Conservation (phyloP, 2,888 invertebrate genomes). For the Clusia tigrina region DNA sequence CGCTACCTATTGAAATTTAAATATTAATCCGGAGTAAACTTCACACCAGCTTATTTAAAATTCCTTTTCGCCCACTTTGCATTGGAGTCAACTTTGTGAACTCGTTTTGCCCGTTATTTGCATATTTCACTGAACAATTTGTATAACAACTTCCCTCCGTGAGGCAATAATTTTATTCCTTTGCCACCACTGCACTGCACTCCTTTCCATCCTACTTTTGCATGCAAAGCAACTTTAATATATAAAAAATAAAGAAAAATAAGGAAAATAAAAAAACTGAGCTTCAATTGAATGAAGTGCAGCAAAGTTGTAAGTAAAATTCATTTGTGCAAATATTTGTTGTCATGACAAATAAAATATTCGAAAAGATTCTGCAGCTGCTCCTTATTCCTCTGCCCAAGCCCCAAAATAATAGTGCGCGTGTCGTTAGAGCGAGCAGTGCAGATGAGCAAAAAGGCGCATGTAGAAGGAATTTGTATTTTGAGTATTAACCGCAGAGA, state of each 20-base stretch:
- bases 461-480: too few species aligned
- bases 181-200: not conserved
- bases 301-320: not conserved
- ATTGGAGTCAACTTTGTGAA: not conserved
- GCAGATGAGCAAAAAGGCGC: too few species aligned
- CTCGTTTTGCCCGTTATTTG: not conserved
- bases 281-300: not conserved
- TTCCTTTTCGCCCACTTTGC: not conserved
- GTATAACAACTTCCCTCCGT: not conserved
- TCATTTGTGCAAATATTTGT: slow-evolving; percentile 6
- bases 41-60: too few species aligned
- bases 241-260: not conserved
- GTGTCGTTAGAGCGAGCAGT: too few species aligned
- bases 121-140: not conserved
- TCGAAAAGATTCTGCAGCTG: not conserved
- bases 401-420: not conserved
- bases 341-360: not conserved
- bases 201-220: not conserved
- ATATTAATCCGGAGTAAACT: too few species aligned
- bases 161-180: not conserved
- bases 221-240: not conserved
- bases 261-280: not conserved
- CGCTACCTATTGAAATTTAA: too few species aligned
- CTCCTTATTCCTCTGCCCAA: too few species aligned
- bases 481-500: too few species aligned